phyloP scores from a whole-genome alignment of 53 echinoderm and acorn worm species.

The Hippasteria phrygiana region DNA sequence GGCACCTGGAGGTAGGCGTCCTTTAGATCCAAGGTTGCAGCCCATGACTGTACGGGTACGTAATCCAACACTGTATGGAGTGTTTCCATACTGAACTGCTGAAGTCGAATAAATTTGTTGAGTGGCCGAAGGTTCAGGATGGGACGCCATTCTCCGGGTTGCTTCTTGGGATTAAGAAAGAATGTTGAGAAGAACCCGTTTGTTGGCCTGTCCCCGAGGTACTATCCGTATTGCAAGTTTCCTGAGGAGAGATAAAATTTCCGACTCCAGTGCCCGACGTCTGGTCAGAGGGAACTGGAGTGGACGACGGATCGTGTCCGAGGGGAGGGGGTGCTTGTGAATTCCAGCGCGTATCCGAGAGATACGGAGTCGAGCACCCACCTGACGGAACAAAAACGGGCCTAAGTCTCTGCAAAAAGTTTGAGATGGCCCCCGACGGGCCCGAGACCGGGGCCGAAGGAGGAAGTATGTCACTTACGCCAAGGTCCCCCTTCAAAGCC shows the following conservation, averaged over 20 bases:
- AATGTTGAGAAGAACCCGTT: slow-evolving; percentile 3
- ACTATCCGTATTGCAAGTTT: too few species aligned
- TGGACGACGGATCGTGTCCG: neutral
- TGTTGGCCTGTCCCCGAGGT: neutral
- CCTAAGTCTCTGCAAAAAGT: neutral
- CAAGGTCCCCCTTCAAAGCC: too few species aligned
- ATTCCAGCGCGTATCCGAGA: neutral
- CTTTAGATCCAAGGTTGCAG: slow-evolving; percentile 11
- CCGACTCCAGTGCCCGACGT: neutral
- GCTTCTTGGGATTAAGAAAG: slow-evolving; percentile 12
- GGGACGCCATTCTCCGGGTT: neutral
- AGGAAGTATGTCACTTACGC: too few species aligned
- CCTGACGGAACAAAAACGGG: neutral
- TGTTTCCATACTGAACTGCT: slow-evolving; percentile 16
- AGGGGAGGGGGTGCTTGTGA: slow-evolving; percentile 21
- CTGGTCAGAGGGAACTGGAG: neutral
- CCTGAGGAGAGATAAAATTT: neutral
- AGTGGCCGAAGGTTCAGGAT: neutral
- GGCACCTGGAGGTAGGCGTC: slow-evolving; percentile 29
- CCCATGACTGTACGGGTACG: too few species aligned
- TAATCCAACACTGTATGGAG: slow-evolving; percentile 1
- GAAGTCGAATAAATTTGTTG: neutral
- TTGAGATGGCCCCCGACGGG: neutral
- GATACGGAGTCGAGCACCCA: neutral
- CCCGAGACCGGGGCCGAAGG: neutral